phyloP scores from a whole-genome alignment of 2,113 vertebrate genomes.

The Electrona antarctica region DNA sequence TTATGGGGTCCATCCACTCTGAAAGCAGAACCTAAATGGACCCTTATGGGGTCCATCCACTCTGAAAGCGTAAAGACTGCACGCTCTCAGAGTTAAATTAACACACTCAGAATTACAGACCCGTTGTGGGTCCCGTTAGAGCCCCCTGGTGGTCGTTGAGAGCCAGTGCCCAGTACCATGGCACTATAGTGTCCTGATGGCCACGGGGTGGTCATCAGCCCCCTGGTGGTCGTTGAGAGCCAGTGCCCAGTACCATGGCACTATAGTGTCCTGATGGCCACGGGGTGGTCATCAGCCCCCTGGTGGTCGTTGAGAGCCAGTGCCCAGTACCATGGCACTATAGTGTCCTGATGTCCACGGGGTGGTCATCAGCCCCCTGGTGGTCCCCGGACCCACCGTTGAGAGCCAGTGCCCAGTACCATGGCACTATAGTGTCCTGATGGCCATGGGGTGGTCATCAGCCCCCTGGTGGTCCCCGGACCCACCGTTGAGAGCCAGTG shows the following conservation, averaged over 20 bases:
- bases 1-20: too few species aligned
- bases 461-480: background rate
- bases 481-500: too few species aligned
- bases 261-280: slow-evolving; percentile 96
- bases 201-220: slow-evolving; percentile 88
- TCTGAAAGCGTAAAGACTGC: too few species aligned
- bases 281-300: slow-evolving; percentile 81
- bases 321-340: slow-evolving; percentile 65
- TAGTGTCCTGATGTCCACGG: slow-evolving; percentile 94
- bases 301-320: background rate
- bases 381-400: background rate
- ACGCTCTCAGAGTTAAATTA: too few species aligned
- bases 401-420: background rate
- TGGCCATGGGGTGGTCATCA: slow-evolving; percentile 93
- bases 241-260: slow-evolving; percentile 4
- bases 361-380: slow-evolving; percentile 73
- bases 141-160: background rate
- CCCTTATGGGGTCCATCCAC: too few species aligned
- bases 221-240: background rate
- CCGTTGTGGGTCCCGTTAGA: too few species aligned
- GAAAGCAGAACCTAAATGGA: too few species aligned
- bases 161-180: background rate
- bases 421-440: slow-evolving; percentile 89
- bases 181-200: slow-evolving; percentile 92
- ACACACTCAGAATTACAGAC: too few species aligned